These are phyloP conservation scores for Phoebastria nigripes DNA, from an alignment of 2,797 vertebrate species.

Conservation along the genomic window DNA sequence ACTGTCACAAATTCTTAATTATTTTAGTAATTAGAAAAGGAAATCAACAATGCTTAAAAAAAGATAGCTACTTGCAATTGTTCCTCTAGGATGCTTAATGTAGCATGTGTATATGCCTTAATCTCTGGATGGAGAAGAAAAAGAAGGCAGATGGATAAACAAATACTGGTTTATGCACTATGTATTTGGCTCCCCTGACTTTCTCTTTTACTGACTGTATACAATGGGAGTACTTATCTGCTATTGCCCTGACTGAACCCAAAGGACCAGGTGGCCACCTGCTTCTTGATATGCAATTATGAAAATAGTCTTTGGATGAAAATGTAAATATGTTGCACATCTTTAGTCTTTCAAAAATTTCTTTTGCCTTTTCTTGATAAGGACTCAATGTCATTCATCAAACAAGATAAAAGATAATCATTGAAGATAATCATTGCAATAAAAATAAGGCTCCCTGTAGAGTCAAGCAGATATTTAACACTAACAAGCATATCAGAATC, in stretches of 20 bases:
- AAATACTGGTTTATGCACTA: neutral
- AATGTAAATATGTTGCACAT: neutral
- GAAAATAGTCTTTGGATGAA: neutral
- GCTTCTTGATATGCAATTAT: neutral
- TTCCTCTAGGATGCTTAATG: neutral
- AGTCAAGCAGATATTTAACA: neutral
- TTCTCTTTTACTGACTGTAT: neutral
- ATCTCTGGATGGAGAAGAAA: neutral
- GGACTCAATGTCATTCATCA: neutral
- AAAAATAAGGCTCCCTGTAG: neutral
- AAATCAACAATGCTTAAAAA: neutral
- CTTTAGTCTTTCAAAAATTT: neutral
- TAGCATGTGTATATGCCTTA: neutral
- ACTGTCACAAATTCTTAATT: slow-evolving; percentile 35
- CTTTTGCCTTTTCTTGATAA: neutral
- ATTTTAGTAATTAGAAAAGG: slow-evolving; percentile 35
- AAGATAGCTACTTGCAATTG: neutral
- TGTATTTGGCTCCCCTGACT: neutral
- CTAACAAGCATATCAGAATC: neutral
- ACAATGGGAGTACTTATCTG: neutral
- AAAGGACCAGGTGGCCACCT: neutral
- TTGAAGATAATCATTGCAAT: neutral
- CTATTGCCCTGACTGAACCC: neutral
- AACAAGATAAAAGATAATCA: neutral
- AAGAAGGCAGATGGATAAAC: neutral